These are phyloP conservation scores for Microhierax caerulescens DNA, from an alignment of 2,797 vertebrate genomes.

Conservation along the genomic window DNA sequence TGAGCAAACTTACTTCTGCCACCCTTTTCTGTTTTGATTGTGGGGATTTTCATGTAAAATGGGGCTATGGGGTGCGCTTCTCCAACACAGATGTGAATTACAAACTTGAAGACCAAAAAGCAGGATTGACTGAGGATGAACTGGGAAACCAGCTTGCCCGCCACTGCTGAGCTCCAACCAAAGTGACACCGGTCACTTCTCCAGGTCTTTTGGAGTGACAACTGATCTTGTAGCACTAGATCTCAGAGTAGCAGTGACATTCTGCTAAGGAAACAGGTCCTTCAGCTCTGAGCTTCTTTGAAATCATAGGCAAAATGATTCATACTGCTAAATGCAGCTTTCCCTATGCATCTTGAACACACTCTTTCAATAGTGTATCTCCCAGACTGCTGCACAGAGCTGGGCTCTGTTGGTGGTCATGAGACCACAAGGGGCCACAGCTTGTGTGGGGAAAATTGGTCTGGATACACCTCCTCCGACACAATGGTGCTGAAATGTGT, in stretches of 20 bases:
- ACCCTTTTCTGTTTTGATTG: not conserved
- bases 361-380: not conserved
- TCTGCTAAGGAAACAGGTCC: not conserved
- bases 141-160: not conserved
- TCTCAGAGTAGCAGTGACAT: not conserved
- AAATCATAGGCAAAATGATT: not conserved
- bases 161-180: not conserved
- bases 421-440: not conserved
- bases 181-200: not conserved
- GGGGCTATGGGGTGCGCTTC: accelerated
- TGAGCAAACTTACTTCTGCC: not conserved
- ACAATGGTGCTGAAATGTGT: not conserved
- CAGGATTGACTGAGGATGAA: not conserved
- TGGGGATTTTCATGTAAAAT: not conserved
- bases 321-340: not conserved
- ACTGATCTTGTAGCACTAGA: not conserved
- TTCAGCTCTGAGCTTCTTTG: not conserved
- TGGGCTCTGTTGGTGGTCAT: not conserved
- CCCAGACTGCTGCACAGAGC: not conserved
- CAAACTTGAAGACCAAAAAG: not conserved
- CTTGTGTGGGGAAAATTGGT: not conserved
- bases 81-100: not conserved
- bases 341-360: not conserved
- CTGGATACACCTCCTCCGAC: not conserved
- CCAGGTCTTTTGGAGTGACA: not conserved